A percentile compares a stretch with the other conserved stretches of the same genome.
Conservation (phyloP, 2,797 vertebrate genomes). For the Semaprochilodus insignis region DNA sequence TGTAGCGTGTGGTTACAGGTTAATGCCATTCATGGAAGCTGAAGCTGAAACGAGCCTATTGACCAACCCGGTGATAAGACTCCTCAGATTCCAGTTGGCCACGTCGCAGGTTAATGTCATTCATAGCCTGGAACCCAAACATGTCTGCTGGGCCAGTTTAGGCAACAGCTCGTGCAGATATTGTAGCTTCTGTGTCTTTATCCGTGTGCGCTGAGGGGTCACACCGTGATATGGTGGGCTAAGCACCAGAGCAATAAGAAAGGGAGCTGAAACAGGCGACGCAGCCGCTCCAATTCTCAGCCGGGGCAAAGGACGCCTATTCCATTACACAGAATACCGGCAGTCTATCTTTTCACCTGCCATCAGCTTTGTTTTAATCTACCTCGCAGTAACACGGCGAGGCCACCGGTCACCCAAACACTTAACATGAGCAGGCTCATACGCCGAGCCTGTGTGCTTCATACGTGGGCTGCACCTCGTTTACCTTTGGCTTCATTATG, state of each 20-base stretch:
- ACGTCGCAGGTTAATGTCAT: background rate
- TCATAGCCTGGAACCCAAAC: background rate
- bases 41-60: background rate
- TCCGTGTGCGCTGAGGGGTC: background rate
- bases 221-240: background rate
- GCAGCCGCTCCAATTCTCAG: background rate
- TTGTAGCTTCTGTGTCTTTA: background rate
- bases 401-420: too few relatives aligned
- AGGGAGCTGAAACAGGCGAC: background rate
- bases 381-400: background rate
- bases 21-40: background rate
- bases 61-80: too few relatives aligned
- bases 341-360: background rate
- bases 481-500: slow-evolving; percentile 64
- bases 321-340: background rate
- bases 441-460: background rate
- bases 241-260: background rate
- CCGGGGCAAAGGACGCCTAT: background rate
- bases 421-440: background rate
- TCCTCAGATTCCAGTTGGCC: background rate
- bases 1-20: background rate
- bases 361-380: background rate
- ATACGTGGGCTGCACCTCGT: slow-evolving; percentile 38
- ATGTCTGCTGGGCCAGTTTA: background rate
- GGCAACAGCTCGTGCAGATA: background rate